phyloP scores from a whole-genome alignment of 2,113 vertebrate species.

The Tetrao urogallus region DNA sequence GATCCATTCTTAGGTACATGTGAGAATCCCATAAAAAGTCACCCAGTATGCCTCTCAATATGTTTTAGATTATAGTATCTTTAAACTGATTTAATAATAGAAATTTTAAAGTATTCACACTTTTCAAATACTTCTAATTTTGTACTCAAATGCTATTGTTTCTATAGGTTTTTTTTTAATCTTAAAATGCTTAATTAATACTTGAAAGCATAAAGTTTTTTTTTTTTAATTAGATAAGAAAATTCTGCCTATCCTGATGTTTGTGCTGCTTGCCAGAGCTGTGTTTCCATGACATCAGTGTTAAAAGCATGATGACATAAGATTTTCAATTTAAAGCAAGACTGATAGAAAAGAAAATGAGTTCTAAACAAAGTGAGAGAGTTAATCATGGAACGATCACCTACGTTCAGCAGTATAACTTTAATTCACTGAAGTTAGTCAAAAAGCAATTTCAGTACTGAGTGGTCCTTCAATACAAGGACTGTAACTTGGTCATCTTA shows the following conservation, averaged over 20 bases:
- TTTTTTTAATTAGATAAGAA: not conserved
- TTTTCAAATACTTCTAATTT: not conserved
- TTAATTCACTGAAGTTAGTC: not conserved
- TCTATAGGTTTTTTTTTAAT: not conserved
- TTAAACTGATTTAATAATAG: not conserved
- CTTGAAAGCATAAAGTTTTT: not conserved
- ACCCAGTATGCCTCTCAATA: not conserved
- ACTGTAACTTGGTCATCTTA: not conserved
- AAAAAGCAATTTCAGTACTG: not conserved
- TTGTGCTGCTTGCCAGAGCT: not conserved
- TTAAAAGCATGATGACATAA: not conserved
- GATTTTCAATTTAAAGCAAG: not conserved
- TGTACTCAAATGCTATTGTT: not conserved
- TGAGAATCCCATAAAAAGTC: not conserved
- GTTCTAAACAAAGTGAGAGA: not conserved
- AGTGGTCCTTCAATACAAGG: not conserved
- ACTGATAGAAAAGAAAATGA: not conserved
- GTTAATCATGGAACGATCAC: not conserved
- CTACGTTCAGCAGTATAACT: not conserved
- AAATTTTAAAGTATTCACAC: not conserved
- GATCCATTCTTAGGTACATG: not conserved
- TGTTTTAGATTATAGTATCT: not conserved
- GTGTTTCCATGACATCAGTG: not conserved
- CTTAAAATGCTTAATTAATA: constrained; percentile 1
- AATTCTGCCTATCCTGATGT: not conserved